Evolutionary conservation across 53 echinoderm and acorn worm genomes (phyloP).

Genomic region (Actinopyga echinites): DNA sequence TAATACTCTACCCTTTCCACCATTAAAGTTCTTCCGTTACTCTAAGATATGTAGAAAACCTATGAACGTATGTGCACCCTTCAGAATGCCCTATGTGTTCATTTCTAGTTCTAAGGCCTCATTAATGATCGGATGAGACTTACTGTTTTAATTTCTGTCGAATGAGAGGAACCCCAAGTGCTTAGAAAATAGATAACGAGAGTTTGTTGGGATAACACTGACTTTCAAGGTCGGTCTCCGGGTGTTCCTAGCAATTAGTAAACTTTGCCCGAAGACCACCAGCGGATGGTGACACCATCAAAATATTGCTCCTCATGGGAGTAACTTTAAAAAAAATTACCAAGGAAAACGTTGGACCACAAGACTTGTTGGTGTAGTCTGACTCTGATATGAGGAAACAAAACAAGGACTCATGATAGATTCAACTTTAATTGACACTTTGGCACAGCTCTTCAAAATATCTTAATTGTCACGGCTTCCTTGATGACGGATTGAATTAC

Average conservation of each 20-base stretch:
- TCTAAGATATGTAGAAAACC: too few relatives aligned
- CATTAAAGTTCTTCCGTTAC: too few relatives aligned
- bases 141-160: too few relatives aligned
- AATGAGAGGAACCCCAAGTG: neutral
- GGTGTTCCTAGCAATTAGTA: neutral
- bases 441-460: neutral
- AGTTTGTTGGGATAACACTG: neutral
- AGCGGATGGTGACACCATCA: neutral
- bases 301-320: neutral
- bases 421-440: neutral
- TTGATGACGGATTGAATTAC: neutral
- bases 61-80: too few relatives aligned
- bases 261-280: neutral
- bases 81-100: too few relatives aligned
- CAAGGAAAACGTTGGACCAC: constrained; percentile 3
- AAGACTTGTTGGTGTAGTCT: neutral
- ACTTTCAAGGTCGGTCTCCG: neutral
- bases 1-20: too few relatives aligned
- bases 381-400: neutral
- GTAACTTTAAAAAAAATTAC: neutral
- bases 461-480: neutral
- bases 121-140: neutral
- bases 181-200: neutral
- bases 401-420: neutral
- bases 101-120: too few relatives aligned